These are phyloP conservation scores for Enteromius argenteus DNA, from an alignment of 2,797 vertebrate genomes.

Conservation along the genomic window DNA sequence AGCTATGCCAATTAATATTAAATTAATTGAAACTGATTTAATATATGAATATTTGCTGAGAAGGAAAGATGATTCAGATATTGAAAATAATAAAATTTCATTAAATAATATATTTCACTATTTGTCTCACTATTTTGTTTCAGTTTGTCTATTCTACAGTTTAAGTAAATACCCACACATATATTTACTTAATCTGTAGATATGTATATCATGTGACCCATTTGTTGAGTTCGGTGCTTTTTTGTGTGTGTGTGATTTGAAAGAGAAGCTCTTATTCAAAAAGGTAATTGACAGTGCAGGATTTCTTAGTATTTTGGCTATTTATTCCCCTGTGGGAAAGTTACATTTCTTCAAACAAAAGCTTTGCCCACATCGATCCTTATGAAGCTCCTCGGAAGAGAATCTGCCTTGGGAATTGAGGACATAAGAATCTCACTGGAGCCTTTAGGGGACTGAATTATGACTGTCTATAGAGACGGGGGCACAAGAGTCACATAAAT, in stretches of 20 bases:
- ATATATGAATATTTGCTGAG: background rate
- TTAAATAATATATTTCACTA: background rate
- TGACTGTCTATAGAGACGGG: slow-evolving; percentile 50
- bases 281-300: background rate
- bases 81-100: background rate
- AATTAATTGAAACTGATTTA: background rate
- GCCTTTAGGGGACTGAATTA: slow-evolving; percentile 63
- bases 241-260: background rate
- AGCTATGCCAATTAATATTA: background rate
- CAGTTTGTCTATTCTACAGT: background rate
- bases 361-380: slow-evolving; percentile 69
- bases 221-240: background rate
- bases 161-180: background rate
- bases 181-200: too few relatives aligned
- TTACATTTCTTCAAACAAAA: slow-evolving; percentile 61
- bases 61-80: background rate
- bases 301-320: background rate
- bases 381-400: slow-evolving; percentile 52
- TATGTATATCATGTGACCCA: background rate
- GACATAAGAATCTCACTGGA: slow-evolving; percentile 56
- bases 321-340: slow-evolving; percentile 9
- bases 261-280: slow-evolving; percentile 2
- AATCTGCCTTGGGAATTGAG: slow-evolving; percentile 63
- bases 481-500: slow-evolving; percentile 41
- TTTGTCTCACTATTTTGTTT: background rate